phyloP scores from a whole-genome alignment of 1,140 invertebrate species.

The Drepana arcuata region DNA sequence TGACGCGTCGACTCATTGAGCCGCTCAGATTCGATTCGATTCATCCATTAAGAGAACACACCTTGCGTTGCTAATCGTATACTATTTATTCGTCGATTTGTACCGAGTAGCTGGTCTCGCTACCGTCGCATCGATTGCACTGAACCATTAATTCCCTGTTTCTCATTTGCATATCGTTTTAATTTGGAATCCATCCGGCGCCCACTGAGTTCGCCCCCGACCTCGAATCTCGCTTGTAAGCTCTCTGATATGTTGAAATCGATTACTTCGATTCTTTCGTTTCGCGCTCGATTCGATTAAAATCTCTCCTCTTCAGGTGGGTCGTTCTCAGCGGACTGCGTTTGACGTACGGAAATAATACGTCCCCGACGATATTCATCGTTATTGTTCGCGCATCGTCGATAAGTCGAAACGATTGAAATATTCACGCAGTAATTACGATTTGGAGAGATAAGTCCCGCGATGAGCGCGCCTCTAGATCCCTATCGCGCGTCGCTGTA shows the following conservation, averaged over 20 bases:
- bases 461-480: slow-evolving; percentile 22
- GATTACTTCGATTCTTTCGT: slow-evolving; percentile 46
- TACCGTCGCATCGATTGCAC: slow-evolving; percentile 42
- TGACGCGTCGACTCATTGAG: slow-evolving; percentile 29
- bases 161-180: slow-evolving; percentile 61
- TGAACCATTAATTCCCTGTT: slow-evolving; percentile 45
- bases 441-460: slow-evolving; percentile 43
- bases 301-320: slow-evolving; percentile 39
- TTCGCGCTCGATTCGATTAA: slow-evolving; percentile 41
- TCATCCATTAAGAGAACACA: slow-evolving; percentile 36
- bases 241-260: slow-evolving; percentile 57
- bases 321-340: slow-evolving; percentile 16
- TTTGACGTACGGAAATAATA: slow-evolving; percentile 46
- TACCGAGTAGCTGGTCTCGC: slow-evolving; percentile 38
- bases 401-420: slow-evolving; percentile 53
- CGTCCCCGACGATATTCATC: slow-evolving; percentile 34
- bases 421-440: slow-evolving; percentile 57
- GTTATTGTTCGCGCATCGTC: slow-evolving; percentile 48
- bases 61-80: slow-evolving; percentile 39
- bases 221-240: slow-evolving; percentile 51
- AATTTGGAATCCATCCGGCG: slow-evolving; percentile 56
- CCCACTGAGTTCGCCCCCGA: slow-evolving; percentile 44
- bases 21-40: slow-evolving; percentile 26
- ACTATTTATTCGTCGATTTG: slow-evolving; percentile 57
- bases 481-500: slow-evolving; percentile 15